Evolutionary conservation across 2,888 invertebrate species (phyloP).

Genomic region (Anodontia alba): DNA sequence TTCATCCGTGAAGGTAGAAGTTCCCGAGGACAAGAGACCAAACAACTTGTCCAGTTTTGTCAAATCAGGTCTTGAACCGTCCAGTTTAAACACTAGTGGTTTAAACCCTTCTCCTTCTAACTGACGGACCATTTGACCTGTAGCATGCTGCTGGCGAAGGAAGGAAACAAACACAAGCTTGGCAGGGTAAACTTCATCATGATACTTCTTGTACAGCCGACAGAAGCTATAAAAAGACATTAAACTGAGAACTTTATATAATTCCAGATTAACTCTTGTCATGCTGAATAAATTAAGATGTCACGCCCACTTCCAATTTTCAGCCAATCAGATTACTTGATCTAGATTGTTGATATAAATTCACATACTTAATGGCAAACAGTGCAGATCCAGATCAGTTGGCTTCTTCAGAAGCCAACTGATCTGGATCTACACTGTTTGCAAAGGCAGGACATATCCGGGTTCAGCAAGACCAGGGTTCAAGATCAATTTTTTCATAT

Average conservation of each 20-base stretch:
- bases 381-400: too few relatives aligned
- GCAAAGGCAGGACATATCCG: too few relatives aligned
- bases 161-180: slow-evolving; percentile 84
- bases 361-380: too few relatives aligned
- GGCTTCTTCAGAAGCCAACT: too few relatives aligned
- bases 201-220: slow-evolving; percentile 80
- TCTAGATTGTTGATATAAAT: too few relatives aligned
- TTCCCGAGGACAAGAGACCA: slow-evolving; percentile 81
- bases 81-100: slow-evolving; percentile 81
- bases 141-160: slow-evolving; percentile 77
- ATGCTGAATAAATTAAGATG: too few relatives aligned
- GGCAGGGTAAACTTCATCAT: slow-evolving; percentile 82
- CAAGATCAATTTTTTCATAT: neutral
- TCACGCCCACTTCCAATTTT: too few relatives aligned
- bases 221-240: slow-evolving; percentile 74
- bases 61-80: slow-evolving; percentile 81
- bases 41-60: slow-evolving; percentile 84
- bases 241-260: too few relatives aligned
- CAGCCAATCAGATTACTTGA: too few relatives aligned
- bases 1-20: slow-evolving; percentile 73
- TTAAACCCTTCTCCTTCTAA: slow-evolving; percentile 69
- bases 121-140: slow-evolving; percentile 80
- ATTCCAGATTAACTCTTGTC: too few relatives aligned
- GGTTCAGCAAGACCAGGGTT: too few relatives aligned
- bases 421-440: too few relatives aligned